These are phyloP conservation scores for Nasua narica DNA, from an alignment of 2,797 vertebrate species.

Conservation along the genomic window DNA sequence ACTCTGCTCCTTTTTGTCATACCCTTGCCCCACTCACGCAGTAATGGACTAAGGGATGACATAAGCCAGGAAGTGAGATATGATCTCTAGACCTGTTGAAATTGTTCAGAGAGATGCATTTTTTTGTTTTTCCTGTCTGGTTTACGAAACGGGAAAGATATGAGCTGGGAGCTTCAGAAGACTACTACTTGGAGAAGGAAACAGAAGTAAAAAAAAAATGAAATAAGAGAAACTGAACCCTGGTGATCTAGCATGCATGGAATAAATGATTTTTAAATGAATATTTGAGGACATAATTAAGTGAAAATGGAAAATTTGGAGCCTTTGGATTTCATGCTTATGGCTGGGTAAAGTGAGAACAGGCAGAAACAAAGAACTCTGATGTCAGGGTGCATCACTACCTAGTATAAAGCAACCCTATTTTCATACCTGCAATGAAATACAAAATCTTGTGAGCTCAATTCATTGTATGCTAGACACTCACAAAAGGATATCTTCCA, in stretches of 20 bases:
- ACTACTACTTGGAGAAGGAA: neutral
- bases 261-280: neutral
- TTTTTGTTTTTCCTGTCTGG: neutral
- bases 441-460: neutral
- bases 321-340: neutral
- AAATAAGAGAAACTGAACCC: neutral
- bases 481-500: neutral
- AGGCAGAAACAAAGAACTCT: neutral
- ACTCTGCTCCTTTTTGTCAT: no score
- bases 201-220: neutral
- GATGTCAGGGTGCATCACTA: accelerated
- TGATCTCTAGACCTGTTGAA: neutral
- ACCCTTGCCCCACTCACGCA: neutral
- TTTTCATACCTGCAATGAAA: neutral
- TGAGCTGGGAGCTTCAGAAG: neutral
- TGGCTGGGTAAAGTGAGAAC: neutral
- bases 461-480: neutral
- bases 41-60: neutral
- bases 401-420: neutral
- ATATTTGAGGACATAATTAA: neutral
- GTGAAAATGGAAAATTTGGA: neutral
- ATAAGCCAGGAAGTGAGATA: neutral
- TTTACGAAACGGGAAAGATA: neutral
- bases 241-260: neutral
- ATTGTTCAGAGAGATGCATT: neutral